Evolutionary conservation across 2,888 invertebrate species (phyloP), one percentile per base, ranked within the genome.

Genomic region (Criorhina ranunculi): DNA sequence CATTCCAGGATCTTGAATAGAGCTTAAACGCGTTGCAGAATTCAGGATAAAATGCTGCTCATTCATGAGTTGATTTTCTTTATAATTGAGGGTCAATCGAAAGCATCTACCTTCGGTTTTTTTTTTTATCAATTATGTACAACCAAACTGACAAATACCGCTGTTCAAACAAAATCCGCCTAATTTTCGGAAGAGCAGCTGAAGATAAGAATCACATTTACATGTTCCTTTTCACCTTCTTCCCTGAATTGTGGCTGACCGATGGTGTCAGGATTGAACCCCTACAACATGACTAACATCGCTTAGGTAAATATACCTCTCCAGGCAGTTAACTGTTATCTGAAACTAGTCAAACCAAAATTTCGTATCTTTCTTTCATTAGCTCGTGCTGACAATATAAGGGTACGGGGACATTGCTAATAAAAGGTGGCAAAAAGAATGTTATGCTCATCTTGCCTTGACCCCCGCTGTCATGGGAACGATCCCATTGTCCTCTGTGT

Each of bases 351-450:
- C 15, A 49, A 11, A 49, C 37, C 55, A 31, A 11, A n/a, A 37
- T 59, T 40, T 37, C 49, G 29, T 57, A 55, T 64, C 49, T 77
- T 78, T 64, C 49, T 77, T 78, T 46, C 62, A 17, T 78, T 69
- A 62, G 69, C 77, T 78, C 62, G 69, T 78, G 77, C 62, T 78
- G 69, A 62, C 55, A 69, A 37, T 78, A 78, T 70, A 12, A 57
- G 60, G 77, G 69, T 78, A 70, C 29, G 29, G 31, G 12, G 17
- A 31, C 35, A 35, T 46, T 69, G 69, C 55, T 70, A 78, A 55
- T 62, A 70, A 69, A 70, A 78, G 62, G 69, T 78, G 77, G 29
- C 60, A 69, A 77, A 77, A 62, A 77, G 44, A 44, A 60, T 69
- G 51, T 69, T 62, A 33, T 37, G 53, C 62, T 46, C 69, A 46